Percentiles rank a stretch among this genome's conserved stretches.
Conservation (phyloP, 2,797 vertebrate genomes). For the Onychomys leucogaster region DNA sequence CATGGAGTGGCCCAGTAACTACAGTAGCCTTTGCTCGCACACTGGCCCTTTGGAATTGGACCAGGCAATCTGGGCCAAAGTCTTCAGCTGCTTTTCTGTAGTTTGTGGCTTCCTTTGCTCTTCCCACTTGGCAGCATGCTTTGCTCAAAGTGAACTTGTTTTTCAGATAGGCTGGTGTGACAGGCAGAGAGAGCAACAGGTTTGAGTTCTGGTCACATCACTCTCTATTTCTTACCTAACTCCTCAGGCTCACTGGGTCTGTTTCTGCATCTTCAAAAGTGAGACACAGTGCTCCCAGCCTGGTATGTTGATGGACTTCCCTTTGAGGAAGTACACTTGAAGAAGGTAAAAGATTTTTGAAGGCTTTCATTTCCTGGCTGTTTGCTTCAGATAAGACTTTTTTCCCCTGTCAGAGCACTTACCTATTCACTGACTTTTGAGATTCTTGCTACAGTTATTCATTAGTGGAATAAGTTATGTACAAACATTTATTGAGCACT, state of each 20-base stretch:
- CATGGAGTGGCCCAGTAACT: not conserved
- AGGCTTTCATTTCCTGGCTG: not conserved
- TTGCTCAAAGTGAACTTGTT: not conserved
- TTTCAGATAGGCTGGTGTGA: not conserved
- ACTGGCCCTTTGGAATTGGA: not conserved
- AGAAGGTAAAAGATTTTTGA: not conserved
- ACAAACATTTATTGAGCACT: not conserved
- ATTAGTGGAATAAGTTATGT: not conserved
- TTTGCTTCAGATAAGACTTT: slow-evolving; percentile 6
- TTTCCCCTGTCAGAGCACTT: not conserved
- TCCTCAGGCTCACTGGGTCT: not conserved
- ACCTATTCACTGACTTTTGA: not conserved
- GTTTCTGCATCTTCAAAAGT: not conserved
- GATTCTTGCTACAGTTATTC: not conserved
- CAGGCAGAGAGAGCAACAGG: not conserved
- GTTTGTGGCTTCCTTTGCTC: not conserved
- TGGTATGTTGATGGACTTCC: not conserved
- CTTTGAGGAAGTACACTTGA: slow-evolving; percentile 8
- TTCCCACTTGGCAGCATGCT: not conserved
- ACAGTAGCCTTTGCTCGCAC: not conserved
- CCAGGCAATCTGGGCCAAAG: not conserved
- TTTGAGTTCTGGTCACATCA: not conserved
- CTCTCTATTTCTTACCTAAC: not conserved
- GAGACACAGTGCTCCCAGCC: not conserved
- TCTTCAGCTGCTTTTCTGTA: not conserved